Evolutionary conservation across 2,797 vertebrate genomes (phyloP).

Genomic region (Sarcophilus harrisii): DNA sequence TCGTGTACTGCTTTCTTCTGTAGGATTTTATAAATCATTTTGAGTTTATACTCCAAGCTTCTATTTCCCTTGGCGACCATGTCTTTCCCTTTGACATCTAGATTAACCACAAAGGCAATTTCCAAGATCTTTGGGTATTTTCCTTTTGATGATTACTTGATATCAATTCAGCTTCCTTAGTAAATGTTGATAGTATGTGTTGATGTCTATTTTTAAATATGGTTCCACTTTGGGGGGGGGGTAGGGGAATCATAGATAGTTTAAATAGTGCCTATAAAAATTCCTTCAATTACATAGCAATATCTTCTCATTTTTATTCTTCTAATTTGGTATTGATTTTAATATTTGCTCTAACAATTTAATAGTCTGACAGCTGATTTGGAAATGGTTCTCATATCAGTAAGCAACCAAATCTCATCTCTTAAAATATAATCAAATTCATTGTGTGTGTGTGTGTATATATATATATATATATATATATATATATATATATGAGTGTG

Average conservation of each 20-base stretch:
- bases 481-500: too few relatives aligned
- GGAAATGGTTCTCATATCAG: not conserved
- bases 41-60: not conserved
- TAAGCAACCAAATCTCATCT: not conserved
- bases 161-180: not conserved
- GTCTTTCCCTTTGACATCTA: not conserved
- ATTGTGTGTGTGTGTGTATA: not conserved
- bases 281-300: not conserved
- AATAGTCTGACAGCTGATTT: not conserved
- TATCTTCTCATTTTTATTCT: not conserved
- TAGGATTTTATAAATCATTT: not conserved
- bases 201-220: not conserved
- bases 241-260: not conserved
- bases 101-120: not conserved
- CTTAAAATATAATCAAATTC: not conserved
- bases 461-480: too few relatives aligned
- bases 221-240: not conserved
- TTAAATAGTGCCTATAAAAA: not conserved
- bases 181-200: not conserved
- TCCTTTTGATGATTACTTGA: not conserved
- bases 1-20: not conserved
- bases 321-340: constrained; percentile 1
- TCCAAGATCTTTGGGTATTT: not conserved
- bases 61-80: not conserved
- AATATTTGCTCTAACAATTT: not conserved